Conservation (phyloP, 2,888 invertebrate species). For the Rhingia rostrata region DNA sequence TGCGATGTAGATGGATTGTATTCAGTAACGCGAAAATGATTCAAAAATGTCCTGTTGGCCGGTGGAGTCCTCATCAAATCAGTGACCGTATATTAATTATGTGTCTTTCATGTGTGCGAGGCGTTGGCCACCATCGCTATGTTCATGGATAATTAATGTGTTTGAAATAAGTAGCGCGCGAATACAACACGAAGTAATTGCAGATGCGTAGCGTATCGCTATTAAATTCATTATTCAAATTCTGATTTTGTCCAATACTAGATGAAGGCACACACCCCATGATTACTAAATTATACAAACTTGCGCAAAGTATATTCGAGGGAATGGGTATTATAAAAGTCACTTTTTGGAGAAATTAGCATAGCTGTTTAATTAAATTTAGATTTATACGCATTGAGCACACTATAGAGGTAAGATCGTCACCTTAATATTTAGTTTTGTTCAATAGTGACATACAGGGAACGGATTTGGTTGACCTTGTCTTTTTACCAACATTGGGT, state of each 20-base stretch:
- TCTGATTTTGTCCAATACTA: slow-evolving; percentile 57
- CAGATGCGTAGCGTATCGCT: slow-evolving; percentile 73
- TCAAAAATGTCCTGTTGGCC: slow-evolving; percentile 48
- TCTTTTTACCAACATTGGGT: background rate
- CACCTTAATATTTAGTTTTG: background rate
- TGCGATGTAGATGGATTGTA: slow-evolving; percentile 66
- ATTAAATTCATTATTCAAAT: slow-evolving; percentile 73
- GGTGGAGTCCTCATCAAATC: slow-evolving; percentile 37
- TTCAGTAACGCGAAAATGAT: slow-evolving; percentile 67
- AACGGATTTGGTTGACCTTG: background rate
- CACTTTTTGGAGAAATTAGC: slow-evolving; percentile 53
- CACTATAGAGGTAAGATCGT: slow-evolving; percentile 34
- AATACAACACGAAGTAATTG: slow-evolving; percentile 71
- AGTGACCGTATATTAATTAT: slow-evolving; percentile 67
- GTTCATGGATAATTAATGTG: slow-evolving; percentile 61
- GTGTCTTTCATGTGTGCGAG: slow-evolving; percentile 20
- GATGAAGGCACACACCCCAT: slow-evolving; percentile 57
- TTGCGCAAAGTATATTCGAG: slow-evolving; percentile 22
- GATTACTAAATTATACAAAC: slow-evolving; percentile 57
- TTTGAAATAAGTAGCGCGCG: slow-evolving; percentile 63
- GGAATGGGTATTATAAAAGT: slow-evolving; percentile 56
- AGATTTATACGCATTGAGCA: slow-evolving; percentile 59
- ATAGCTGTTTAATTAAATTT: slow-evolving; percentile 57
- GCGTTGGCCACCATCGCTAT: slow-evolving; percentile 5
- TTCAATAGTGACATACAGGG: background rate